Percentiles rank a stretch among this genome's conserved stretches.
Evolutionary conservation across 2,797 vertebrate species (phyloP).

Genomic region (Octomys mimax): DNA sequence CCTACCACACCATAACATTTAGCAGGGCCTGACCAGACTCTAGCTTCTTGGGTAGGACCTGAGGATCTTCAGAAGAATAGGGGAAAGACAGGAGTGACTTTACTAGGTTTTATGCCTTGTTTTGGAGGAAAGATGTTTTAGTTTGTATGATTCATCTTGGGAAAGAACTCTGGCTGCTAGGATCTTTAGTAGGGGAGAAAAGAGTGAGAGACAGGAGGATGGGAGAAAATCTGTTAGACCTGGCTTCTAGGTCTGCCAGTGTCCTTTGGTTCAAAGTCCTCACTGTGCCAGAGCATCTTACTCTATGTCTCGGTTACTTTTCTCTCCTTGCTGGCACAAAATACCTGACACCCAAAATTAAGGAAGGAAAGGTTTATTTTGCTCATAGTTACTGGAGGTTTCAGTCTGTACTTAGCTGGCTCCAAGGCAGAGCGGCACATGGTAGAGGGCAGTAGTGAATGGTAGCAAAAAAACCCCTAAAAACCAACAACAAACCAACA

Average conservation of each 20-base stretch:
- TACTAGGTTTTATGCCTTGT: background rate
- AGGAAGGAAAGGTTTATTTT: no score
- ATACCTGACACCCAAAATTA: no score
- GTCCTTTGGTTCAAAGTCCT: background rate
- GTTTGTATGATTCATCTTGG: background rate
- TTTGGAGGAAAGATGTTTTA: background rate
- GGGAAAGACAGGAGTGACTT: background rate
- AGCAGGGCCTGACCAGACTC: background rate
- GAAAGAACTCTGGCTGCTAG: background rate
- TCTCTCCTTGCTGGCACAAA: no score
- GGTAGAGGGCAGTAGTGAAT: no score
- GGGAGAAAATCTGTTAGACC: background rate
- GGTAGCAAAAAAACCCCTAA: no score
- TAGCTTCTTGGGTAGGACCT: background rate
- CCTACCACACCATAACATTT: background rate
- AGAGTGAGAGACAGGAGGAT: background rate
- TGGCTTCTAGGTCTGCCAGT: background rate
- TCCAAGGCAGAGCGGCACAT: no score
- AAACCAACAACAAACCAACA: no score
- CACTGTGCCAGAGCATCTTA: background rate
- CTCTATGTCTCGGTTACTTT: background rate
- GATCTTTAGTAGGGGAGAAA: background rate
- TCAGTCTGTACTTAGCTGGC: no score
- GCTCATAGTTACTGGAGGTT: no score
- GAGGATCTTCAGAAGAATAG: background rate